Conservation (phyloP, 2,888 invertebrate species). For the Fragum fragum region DNA sequence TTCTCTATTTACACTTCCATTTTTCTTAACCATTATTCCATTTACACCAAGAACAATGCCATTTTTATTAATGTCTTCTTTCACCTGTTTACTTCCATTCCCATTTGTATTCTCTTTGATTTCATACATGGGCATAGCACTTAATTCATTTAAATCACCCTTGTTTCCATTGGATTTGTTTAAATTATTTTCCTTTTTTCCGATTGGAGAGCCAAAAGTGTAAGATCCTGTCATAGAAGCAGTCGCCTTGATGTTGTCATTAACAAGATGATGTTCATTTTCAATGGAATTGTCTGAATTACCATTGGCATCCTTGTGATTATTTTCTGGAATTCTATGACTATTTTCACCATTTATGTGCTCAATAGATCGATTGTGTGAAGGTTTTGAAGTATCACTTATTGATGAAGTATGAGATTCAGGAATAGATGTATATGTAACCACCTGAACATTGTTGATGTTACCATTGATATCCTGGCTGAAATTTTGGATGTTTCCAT, state of each 20-base stretch:
- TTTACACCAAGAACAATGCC: background rate
- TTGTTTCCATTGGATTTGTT: background rate
- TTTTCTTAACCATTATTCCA: slow-evolving; percentile 7
- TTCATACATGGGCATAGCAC: background rate
- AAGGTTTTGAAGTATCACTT: too few relatives aligned
- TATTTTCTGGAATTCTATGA: background rate
- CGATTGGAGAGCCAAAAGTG: too few relatives aligned
- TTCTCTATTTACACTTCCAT: slow-evolving; percentile 24
- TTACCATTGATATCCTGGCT: slow-evolving; percentile 47
- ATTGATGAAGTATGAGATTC: background rate
- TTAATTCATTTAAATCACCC: background rate
- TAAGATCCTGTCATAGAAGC: too few relatives aligned
- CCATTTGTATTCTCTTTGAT: background rate
- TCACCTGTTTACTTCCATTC: background rate
- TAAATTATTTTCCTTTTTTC: too few relatives aligned
- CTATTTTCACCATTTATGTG: background rate
- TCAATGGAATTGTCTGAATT: background rate
- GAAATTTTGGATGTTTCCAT: slow-evolving; percentile 4
- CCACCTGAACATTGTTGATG: slow-evolving; percentile 46
- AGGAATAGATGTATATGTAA: slow-evolving; percentile 58
- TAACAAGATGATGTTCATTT: background rate
- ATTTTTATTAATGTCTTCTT: background rate
- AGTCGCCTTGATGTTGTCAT: too few relatives aligned
- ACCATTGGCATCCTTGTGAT: slow-evolving; percentile 4
- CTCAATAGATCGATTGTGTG: too few relatives aligned